Conservation (phyloP, 2,113 vertebrate species). For the Ranitomeya variabilis region DNA sequence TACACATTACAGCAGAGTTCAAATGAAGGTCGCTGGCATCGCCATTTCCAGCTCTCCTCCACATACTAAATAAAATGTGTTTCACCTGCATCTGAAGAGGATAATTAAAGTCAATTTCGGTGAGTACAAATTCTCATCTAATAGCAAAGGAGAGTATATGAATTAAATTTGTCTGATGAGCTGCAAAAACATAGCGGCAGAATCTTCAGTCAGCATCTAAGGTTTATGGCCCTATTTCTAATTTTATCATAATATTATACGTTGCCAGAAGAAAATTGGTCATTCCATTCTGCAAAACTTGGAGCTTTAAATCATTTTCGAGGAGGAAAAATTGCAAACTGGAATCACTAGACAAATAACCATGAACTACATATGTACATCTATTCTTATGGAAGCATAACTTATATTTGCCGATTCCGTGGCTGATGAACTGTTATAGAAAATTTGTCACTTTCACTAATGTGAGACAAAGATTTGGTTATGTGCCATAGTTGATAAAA, state of each 20-base stretch:
- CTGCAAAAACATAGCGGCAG: conserved; percentile 63
- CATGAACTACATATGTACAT: neutral
- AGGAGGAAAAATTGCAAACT: conserved; percentile 52
- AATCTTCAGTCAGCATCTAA: conserved; percentile 59
- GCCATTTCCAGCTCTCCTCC: conserved; percentile 2
- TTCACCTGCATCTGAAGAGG: conserved; percentile 31
- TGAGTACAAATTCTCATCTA: conserved; percentile 50
- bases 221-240: conserved; percentile 65
- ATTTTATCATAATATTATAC: conserved; percentile 67
- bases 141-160: conserved; percentile 64
- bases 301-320: conserved; percentile 64
- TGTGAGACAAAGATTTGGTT: too few species aligned
- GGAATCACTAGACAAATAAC: conserved; percentile 57
- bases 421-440: neutral
- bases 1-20: conserved; percentile 53
- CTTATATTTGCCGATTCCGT: neutral
- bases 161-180: conserved; percentile 66
- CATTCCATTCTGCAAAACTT: conserved; percentile 64
- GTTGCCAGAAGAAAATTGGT: conserved; percentile 64
- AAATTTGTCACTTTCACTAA: too few species aligned
- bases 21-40: conserved; percentile 52
- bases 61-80: conserved; percentile 44
- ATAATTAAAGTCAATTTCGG: conserved; percentile 62
- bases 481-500: too few species aligned
- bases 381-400: neutral